Evolutionary conservation across 2,797 vertebrate genomes (phyloP).

Genomic region (Acipenser ruthenus): DNA sequence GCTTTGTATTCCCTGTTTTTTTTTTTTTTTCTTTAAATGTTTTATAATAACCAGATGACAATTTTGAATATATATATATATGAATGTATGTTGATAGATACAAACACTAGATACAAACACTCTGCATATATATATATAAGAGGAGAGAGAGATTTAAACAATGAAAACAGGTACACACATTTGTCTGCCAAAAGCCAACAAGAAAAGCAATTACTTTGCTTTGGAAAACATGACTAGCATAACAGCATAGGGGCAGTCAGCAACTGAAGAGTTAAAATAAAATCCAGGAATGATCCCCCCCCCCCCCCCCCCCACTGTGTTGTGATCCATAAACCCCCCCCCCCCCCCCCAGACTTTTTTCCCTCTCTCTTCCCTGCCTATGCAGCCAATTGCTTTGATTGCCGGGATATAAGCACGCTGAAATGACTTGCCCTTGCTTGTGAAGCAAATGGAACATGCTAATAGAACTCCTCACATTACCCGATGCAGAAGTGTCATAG

Average conservation of each 20-base stretch:
- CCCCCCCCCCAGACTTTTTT: constrained; percentile 50
- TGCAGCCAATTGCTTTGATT: constrained; percentile 96
- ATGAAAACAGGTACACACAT: too few relatives aligned
- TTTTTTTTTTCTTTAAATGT: neutral
- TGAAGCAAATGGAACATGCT: constrained; percentile 98
- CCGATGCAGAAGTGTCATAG: constrained; percentile 98
- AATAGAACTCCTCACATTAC: constrained; percentile 99
- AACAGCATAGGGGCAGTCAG: constrained; percentile 26
- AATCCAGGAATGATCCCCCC: constrained; percentile 67
- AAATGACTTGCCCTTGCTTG: constrained; percentile 96
- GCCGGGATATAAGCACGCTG: constrained; percentile 82
- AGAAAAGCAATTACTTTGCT: too few relatives aligned
- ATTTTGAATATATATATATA: too few relatives aligned
- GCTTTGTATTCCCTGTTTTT: neutral
- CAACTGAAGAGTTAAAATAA: constrained; percentile 69
- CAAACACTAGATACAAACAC: too few relatives aligned
- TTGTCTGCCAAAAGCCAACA: too few relatives aligned
- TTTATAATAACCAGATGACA: neutral
- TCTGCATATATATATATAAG: too few relatives aligned
- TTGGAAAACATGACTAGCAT: too few relatives aligned
- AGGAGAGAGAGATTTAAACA: too few relatives aligned
- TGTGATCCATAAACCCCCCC: constrained; percentile 84
- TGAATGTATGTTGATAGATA: too few relatives aligned
- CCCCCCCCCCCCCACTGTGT: constrained; percentile 64
- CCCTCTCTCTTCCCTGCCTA: constrained; percentile 69